Base-by-base conservation (phyloP, 2,888 invertebrate genomes). In the Leucophora obtusa region DNA sequence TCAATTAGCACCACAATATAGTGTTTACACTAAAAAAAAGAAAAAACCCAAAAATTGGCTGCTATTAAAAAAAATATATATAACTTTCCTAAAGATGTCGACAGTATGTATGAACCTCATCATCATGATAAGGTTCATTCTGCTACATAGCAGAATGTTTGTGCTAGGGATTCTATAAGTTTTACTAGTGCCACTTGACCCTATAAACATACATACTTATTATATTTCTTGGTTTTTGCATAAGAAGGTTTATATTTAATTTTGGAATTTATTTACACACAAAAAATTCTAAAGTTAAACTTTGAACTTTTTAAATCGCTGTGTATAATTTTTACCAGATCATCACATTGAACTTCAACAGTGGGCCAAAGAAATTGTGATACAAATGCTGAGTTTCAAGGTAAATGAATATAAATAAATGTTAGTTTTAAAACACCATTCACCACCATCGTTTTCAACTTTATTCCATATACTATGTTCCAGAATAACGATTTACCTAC, bases 1-100 rank as follows among this genome's bases (percentile, higher is more conserved):
- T 83, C 83, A 83, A 83, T 83, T 83, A 83, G 82, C 82, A 80
- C 82, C 82, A 78, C 82, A 79, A 73, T 38, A 60, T 70, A 76
- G 72, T 79, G 72, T 81, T 77, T 77, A 73, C 77, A 77, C 68
- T 70, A 69, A 65, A 69, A 53, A 70, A 60, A 72, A 54, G 54
- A 18, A 62, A 68, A 54, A 51, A n/a, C 15, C 59, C 53, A 62
- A 47, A 73, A 71, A 69, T 74, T 69, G 63, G 58, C 58, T 72
- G 35, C 47, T 47, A 74, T 70, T 63, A 74, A 69, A 70, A 69
- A 21, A 63, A 62, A 54, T 68, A 14, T 21, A 54, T 54, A 53
- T 21, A 54, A 54, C 38, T 63, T 63, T 33, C 53, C 58, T 51
- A 33, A 63, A 69, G 65, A 73, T n/a, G 50, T 60, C 35, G 54